A percentile compares a stretch with the other conserved stretches of the same genome.
Evolutionary conservation across 2,888 invertebrate species (phyloP).

Genomic region (Alloplasta piceator): DNA sequence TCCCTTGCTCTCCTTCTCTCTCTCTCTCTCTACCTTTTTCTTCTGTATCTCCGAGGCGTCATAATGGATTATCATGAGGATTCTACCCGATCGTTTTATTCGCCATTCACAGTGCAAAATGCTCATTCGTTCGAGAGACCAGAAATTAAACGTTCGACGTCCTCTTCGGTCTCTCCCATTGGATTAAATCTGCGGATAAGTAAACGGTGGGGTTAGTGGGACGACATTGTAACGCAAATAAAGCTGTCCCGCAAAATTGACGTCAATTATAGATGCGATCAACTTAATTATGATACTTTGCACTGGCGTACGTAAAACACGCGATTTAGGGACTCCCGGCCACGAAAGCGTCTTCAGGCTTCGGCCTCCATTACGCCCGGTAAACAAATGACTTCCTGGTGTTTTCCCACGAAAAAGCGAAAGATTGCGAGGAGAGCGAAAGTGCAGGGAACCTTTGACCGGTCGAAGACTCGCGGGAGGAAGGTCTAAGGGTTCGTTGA

Average conservation of each 20-base stretch:
- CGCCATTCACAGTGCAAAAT: too few relatives aligned
- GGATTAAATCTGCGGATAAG: too few relatives aligned
- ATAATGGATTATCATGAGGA: constrained; percentile 33
- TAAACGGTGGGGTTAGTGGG: too few relatives aligned
- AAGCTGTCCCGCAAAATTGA: too few relatives aligned
- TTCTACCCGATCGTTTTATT: constrained; percentile 40
- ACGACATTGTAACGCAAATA: too few relatives aligned
- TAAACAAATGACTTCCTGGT: constrained; percentile 36
- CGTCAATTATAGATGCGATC: too few relatives aligned
- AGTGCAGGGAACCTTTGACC: constrained; percentile 71
- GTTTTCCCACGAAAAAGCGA: constrained; percentile 21
- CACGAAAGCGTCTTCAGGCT: constrained; percentile 1
- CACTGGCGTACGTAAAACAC: constrained; percentile 1
- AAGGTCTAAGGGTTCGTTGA: constrained; percentile 55
- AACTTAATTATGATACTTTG: too few relatives aligned
- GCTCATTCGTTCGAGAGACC: background rate
- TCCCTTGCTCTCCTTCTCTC: background rate
- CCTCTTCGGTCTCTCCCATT: too few relatives aligned
- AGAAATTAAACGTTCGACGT: background rate
- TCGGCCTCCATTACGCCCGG: background rate
- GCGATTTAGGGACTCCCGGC: constrained; percentile 1
- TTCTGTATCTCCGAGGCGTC: background rate
- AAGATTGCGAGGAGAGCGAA: background rate
- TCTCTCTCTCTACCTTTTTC: constrained; percentile 6
- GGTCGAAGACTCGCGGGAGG: constrained; percentile 63